Evolutionary conservation across 2,113 vertebrate species (phyloP).

Genomic region (Spea bombifrons): DNA sequence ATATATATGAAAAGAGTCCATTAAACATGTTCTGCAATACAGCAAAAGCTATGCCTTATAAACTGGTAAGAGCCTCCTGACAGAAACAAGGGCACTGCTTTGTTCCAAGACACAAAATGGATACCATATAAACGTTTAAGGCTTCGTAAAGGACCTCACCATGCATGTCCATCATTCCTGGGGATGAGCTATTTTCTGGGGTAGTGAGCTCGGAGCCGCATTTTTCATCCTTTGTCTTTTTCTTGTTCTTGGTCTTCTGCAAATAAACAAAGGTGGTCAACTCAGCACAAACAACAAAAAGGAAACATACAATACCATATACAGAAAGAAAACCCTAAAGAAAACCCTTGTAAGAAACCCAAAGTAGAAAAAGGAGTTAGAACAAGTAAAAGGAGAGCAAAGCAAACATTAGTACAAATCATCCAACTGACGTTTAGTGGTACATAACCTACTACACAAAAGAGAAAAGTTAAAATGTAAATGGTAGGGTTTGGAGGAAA

Average conservation of each 20-base stretch:
- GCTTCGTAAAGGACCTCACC: conserved; percentile 66
- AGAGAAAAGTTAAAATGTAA: not conserved
- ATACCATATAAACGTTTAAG: no score
- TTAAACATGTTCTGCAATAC: no score
- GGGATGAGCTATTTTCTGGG: conserved; percentile 95
- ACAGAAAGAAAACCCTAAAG: not conserved
- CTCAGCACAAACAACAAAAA: not conserved
- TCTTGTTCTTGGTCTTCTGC: conserved; percentile 95
- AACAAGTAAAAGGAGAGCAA: not conserved
- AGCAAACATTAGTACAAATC: not conserved
- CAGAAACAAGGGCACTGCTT: no score
- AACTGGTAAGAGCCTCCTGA: no score
- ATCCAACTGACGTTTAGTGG: not conserved
- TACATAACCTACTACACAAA: not conserved
- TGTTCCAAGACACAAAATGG: no score
- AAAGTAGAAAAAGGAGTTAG: not conserved
- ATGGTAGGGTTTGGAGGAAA: not conserved
- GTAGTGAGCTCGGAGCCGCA: conserved; percentile 93
- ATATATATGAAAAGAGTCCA: no score
- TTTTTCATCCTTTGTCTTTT: conserved; percentile 93
- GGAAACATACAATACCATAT: not conserved
- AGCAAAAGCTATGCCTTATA: no score
- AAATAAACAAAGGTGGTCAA: conserved; percentile 28
- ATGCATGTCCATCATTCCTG: conserved; percentile 97
- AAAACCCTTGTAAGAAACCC: not conserved